phyloP scores from a whole-genome alignment of 2,113 vertebrate species.

The Collichthys lucidus region DNA sequence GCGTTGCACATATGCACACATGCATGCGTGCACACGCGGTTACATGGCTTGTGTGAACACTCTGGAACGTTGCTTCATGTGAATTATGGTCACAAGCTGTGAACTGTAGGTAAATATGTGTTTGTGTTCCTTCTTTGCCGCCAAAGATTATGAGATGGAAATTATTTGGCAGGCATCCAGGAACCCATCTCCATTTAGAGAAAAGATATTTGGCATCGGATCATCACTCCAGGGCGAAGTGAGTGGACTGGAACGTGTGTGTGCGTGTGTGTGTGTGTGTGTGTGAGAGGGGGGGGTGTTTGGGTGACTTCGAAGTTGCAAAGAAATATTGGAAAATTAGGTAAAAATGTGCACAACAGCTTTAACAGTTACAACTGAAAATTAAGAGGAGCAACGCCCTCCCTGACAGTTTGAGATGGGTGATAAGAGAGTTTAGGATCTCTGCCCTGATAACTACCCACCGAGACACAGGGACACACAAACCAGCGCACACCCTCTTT shows the following conservation, averaged over 20 bases:
- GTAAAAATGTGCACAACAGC: slow-evolving; percentile 15
- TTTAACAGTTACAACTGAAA: slow-evolving; percentile 40
- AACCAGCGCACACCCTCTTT: slow-evolving; percentile 48
- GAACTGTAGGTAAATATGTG: slow-evolving; percentile 83
- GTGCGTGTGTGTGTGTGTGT: slow-evolving; percentile 33
- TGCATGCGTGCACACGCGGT: slow-evolving; percentile 19
- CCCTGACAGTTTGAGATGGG: slow-evolving; percentile 60
- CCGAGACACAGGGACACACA: slow-evolving; percentile 17
- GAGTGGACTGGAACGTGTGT: slow-evolving; percentile 69
- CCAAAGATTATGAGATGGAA: slow-evolving; percentile 84
- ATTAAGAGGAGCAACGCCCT: slow-evolving; percentile 54
- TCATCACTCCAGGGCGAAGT: slow-evolving; percentile 75
- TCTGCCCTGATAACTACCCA: slow-evolving; percentile 55
- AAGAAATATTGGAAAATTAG: slow-evolving; percentile 31
- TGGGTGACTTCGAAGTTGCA: slow-evolving; percentile 24
- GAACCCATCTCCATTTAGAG: slow-evolving; percentile 78
- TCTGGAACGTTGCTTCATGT: slow-evolving; percentile 59
- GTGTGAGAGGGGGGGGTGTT: background rate
- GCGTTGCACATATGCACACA: slow-evolving; percentile 32
- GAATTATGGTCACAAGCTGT: slow-evolving; percentile 79
- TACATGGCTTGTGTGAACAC: slow-evolving; percentile 37
- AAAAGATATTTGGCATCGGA: slow-evolving; percentile 77
- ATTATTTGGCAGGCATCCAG: slow-evolving; percentile 79
- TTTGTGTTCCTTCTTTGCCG: slow-evolving; percentile 77
- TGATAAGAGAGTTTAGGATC: slow-evolving; percentile 70